phyloP scores from a whole-genome alignment of 1,140 invertebrate genomes.

The Drosophila ironensis region DNA sequence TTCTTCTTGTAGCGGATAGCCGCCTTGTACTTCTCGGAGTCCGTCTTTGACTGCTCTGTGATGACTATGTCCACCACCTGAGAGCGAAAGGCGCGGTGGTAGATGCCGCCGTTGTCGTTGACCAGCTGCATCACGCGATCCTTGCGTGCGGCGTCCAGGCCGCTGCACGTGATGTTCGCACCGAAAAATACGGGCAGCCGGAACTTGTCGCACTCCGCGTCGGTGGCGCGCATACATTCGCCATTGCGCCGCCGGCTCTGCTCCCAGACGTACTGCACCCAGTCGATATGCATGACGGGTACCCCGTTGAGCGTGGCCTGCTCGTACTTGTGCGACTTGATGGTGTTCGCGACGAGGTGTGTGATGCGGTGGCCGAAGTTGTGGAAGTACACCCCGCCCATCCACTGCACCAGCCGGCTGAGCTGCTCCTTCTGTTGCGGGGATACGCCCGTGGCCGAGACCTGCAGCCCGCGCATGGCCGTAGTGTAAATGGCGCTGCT shows the following conservation, averaged over 20 bases:
- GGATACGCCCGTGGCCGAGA: conserved; percentile 88
- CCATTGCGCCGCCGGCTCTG: conserved; percentile 82
- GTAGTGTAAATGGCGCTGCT: conserved; percentile 90
- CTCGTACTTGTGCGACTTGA: conserved; percentile 89
- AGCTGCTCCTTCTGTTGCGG: conserved; percentile 86
- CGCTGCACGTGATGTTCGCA: conserved; percentile 90
- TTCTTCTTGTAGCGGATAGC: conserved; percentile 89
- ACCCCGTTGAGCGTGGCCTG: conserved; percentile 88
- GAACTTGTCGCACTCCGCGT: conserved; percentile 86
- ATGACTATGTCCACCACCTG: conserved; percentile 79
- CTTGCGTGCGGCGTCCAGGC: conserved; percentile 86
- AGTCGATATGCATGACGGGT: conserved; percentile 89
- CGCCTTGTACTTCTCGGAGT: conserved; percentile 91
- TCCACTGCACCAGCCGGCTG: conserved; percentile 88
- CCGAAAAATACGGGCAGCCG: conserved; percentile 91
- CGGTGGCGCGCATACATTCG: conserved; percentile 85
- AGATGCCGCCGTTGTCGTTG: conserved; percentile 87
- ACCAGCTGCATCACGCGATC: conserved; percentile 87
- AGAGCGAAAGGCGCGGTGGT: conserved; percentile 83
- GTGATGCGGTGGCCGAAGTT: conserved; percentile 89
- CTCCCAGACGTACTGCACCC: conserved; percentile 92
- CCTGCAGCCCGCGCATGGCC: conserved; percentile 89
- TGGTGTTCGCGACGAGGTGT: conserved; percentile 90
- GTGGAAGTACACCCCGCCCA: conserved; percentile 91
- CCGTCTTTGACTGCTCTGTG: conserved; percentile 83